A percentile compares a stretch with the other conserved stretches of the same genome.
phyloP scores from a whole-genome alignment of 2,888 invertebrate species.

The Pasiphila rectangulata region DNA sequence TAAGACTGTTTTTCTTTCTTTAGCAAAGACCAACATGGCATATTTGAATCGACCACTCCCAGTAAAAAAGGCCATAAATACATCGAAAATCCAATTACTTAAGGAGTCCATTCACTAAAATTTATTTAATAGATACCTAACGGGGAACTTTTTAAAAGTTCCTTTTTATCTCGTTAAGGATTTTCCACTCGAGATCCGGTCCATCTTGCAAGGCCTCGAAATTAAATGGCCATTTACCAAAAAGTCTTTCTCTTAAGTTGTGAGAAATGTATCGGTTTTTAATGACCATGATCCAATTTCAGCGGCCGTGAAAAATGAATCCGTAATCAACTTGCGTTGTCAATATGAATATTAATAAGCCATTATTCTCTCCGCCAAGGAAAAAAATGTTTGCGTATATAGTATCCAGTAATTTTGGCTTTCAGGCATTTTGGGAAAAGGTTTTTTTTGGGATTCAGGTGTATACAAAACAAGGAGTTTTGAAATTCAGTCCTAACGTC shows the following conservation, averaged over 20 bases:
- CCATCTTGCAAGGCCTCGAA: constrained; percentile 21
- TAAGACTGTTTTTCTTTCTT: too few relatives aligned
- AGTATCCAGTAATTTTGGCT: too few relatives aligned
- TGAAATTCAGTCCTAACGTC: too few relatives aligned
- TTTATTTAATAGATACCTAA: constrained; percentile 19
- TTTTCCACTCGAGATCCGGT: constrained; percentile 24
- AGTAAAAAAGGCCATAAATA: constrained; percentile 9
- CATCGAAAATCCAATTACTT: constrained; percentile 20
- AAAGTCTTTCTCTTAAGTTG: constrained; percentile 26
- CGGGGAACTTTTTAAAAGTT: constrained; percentile 22
- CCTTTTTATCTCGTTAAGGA: constrained; percentile 27
- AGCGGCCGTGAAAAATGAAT: constrained; percentile 25
- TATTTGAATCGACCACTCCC: neutral
- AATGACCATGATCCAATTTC: constrained; percentile 30
- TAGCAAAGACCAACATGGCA: neutral
- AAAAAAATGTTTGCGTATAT: too few relatives aligned
- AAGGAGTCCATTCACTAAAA: constrained; percentile 21
- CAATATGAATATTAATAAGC: neutral
- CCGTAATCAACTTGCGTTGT: constrained; percentile 9
- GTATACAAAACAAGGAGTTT: too few relatives aligned
- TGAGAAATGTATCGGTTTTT: constrained; percentile 31
- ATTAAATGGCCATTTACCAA: constrained; percentile 33
- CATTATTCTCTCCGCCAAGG: too few relatives aligned
- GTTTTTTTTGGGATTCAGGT: too few relatives aligned
- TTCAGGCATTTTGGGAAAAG: too few relatives aligned